These are phyloP conservation scores for Galeopsomyia nigrocyanea DNA, from an alignment of 2,888 invertebrate genomes.

Conservation along the genomic window DNA sequence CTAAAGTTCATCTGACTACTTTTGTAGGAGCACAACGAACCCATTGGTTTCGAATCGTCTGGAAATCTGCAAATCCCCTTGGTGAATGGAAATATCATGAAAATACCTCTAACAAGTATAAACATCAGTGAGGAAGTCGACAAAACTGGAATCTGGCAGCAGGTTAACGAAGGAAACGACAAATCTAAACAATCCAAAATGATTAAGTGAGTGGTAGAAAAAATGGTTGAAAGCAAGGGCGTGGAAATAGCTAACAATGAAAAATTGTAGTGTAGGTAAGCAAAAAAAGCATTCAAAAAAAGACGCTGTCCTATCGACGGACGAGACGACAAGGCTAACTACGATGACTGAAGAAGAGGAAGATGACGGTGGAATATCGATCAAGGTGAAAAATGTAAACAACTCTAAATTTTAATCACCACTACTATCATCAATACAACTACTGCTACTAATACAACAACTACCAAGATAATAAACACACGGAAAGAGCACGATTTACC, in stretches of 20 bases:
- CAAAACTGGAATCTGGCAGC: slow-evolving; percentile 94
- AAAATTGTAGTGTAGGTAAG: slow-evolving; percentile 70
- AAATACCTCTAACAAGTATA: slow-evolving; percentile 86
- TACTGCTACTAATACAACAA: slow-evolving; percentile 24
- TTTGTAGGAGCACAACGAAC: slow-evolving; percentile 62
- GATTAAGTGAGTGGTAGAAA: slow-evolving; percentile 59
- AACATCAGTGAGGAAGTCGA: slow-evolving; percentile 95
- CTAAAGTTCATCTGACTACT: slow-evolving; percentile 34
- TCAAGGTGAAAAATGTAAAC: slow-evolving; percentile 71
- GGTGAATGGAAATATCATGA: slow-evolving; percentile 91
- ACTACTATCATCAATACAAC: slow-evolving; percentile 50
- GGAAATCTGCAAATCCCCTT: slow-evolving; percentile 88
- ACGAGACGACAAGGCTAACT: slow-evolving; percentile 78
- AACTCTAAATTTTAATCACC: slow-evolving; percentile 61
- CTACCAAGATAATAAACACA: slow-evolving; percentile 55
- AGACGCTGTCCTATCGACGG: slow-evolving; percentile 73
- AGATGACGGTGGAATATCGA: slow-evolving; percentile 74
- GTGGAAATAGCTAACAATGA: slow-evolving; percentile 20
- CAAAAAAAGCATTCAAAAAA: slow-evolving; percentile 80
- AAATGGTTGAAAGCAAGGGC: background rate
- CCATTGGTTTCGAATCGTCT: slow-evolving; percentile 63
- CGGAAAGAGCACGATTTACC: slow-evolving; percentile 64
- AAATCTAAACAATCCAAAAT: slow-evolving; percentile 66
- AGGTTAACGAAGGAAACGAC: slow-evolving; percentile 81
- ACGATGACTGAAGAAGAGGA: slow-evolving; percentile 91